These are phyloP conservation scores for Acleris literana DNA, from an alignment of 2,888 invertebrate species.

Conservation along the genomic window DNA sequence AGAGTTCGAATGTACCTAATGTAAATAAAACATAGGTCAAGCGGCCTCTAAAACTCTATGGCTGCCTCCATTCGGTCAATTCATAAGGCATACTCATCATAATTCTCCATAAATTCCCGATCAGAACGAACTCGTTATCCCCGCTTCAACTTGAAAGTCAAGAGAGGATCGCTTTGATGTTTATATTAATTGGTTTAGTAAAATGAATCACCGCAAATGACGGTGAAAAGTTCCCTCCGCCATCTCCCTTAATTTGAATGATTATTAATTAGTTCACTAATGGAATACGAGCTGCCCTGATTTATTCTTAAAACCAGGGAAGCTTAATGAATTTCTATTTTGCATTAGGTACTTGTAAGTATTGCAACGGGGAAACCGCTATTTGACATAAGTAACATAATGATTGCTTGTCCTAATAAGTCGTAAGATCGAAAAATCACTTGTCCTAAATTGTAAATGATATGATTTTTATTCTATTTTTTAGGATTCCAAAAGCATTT, in stretches of 20 bases:
- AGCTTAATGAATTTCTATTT: conserved; percentile 19
- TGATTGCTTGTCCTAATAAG: too few species aligned
- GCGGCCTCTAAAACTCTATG: not conserved
- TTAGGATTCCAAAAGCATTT: too few species aligned
- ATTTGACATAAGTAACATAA: too few species aligned
- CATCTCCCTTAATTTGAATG: conserved; percentile 48
- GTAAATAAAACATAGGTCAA: too few species aligned
- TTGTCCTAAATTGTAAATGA: too few species aligned
- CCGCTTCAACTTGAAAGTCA: conserved; percentile 49
- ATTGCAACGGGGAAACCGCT: not conserved
- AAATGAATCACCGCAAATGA: conserved; percentile 51
- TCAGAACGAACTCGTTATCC: conserved; percentile 27
- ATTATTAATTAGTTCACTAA: conserved; percentile 45
- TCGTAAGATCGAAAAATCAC: too few species aligned
- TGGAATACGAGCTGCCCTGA: conserved; percentile 35
- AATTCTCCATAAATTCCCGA: conserved; percentile 6
- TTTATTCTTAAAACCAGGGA: conserved; percentile 24
- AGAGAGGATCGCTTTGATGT: conserved; percentile 58
- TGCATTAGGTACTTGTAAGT: not conserved
- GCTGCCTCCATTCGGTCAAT: not conserved
- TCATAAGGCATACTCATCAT: not conserved
- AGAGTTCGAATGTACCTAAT: too few species aligned
- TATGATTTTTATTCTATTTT: too few species aligned
- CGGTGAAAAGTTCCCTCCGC: conserved; percentile 44
- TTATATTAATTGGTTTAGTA: conserved; percentile 56